A percentile compares a stretch with the other conserved stretches of the same genome.
phyloP scores from a whole-genome alignment of 2,113 vertebrate genomes.

The Phalacrocorax pelagicus region DNA sequence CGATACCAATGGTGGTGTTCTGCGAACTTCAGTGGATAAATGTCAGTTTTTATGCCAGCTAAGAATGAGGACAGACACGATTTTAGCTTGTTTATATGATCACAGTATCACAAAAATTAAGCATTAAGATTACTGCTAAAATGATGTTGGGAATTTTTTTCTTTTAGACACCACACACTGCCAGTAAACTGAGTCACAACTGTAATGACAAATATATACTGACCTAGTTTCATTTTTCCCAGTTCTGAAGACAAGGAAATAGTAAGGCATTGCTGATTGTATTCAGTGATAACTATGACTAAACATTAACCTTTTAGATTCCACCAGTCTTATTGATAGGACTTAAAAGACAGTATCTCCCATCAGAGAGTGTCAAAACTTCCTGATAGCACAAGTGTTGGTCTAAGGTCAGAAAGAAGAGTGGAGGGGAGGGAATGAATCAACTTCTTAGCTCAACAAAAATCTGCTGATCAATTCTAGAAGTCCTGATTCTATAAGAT shows the following conservation, averaged over 20 bases:
- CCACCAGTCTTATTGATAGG: not conserved
- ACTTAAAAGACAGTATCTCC: not conserved
- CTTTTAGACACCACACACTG: not conserved
- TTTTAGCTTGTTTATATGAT: constrained; percentile 3
- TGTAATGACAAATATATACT: constrained; percentile 24
- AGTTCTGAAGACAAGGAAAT: constrained; percentile 31
- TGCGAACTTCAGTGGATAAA: not conserved
- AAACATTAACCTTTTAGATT: constrained; percentile 50
- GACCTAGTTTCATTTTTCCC: constrained; percentile 61
- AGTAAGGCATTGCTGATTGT: constrained; percentile 31
- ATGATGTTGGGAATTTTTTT: constrained; percentile 13
- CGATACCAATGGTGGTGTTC: not conserved
- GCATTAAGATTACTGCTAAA: not conserved
- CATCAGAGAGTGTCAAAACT: not conserved
- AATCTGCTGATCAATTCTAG: constrained; percentile 38
- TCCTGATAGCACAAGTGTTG: not conserved
- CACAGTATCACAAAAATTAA: not conserved
- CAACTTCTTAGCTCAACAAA: constrained; percentile 22
- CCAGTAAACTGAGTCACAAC: constrained; percentile 66
- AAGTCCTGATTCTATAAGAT: constrained; percentile 37
- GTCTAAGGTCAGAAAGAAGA: not conserved
- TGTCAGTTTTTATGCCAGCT: not conserved
- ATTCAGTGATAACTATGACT: constrained; percentile 41
- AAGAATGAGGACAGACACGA: not conserved
- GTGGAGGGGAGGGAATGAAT: constrained; percentile 5